phyloP scores from a whole-genome alignment of 30 jellyfish, hydroid and myxozoan genomes.

The Sanderia malayensis region DNA sequence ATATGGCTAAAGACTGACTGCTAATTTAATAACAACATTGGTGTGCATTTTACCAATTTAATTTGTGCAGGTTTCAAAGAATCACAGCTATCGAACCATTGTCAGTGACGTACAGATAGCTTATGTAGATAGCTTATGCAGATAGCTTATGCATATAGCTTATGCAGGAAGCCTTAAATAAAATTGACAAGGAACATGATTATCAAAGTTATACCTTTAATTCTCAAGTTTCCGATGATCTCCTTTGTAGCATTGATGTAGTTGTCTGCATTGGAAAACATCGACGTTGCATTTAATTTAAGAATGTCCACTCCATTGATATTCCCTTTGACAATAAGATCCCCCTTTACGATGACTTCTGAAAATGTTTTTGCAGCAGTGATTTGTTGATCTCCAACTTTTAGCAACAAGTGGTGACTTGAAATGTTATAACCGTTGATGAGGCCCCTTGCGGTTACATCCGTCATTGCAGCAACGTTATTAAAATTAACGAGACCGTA shows the following conservation, averaged over 20 bases:
- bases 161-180: too few species aligned
- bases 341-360: slow-evolving; percentile 23
- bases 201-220: too few species aligned
- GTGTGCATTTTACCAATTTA: too few species aligned
- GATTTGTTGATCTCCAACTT: slow-evolving; percentile 46
- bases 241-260: slow-evolving; percentile 49
- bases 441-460: slow-evolving; percentile 30
- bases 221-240: slow-evolving; percentile 41
- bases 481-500: slow-evolving; percentile 19
- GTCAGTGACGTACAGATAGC: too few species aligned
- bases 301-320: slow-evolving; percentile 51
- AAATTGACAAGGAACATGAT: too few species aligned
- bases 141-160: too few species aligned
- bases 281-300: slow-evolving; percentile 42
- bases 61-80: too few species aligned
- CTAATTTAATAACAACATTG: too few species aligned
- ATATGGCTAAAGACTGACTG: too few species aligned
- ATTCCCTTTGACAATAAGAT: slow-evolving; percentile 17
- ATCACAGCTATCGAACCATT: too few species aligned
- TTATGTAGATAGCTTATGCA: too few species aligned
- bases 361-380: slow-evolving; percentile 51
- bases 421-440: slow-evolving; percentile 61
- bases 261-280: slow-evolving; percentile 50
- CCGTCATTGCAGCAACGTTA: neutral
- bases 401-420: slow-evolving; percentile 36